Base-by-base conservation (phyloP, 2,113 vertebrate species). In the Grantiella picta region DNA sequence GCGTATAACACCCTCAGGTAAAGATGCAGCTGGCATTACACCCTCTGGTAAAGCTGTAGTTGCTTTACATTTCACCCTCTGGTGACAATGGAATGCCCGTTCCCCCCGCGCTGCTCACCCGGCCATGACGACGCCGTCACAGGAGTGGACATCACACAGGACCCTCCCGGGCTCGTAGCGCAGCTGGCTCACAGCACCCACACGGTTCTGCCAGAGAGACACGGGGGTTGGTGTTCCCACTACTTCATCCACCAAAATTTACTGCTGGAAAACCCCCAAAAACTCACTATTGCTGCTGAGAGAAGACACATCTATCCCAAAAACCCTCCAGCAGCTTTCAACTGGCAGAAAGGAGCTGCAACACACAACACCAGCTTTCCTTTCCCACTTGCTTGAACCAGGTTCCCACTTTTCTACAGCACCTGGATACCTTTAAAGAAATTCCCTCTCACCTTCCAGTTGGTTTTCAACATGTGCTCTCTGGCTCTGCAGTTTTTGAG, bases 381-480 rank as follows among this genome's bases (percentile, higher is more conserved):
- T 21, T 60, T 50, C 27, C 40, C 44, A 7, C 53, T 36, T 54
- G 31, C 69, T 36, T 10, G 3, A 54, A 69, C 1, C 22, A 23
- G 29, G 35, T 45, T 80, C 24, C 60, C 38, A n/a, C 36, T 68
- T 75, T 68, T 5, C n/a, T 31, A 6, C 59, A 33, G 56, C 88
- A 76, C 15, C 68, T 59, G 68, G 56, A n/a, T 36, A 10, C 28
- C 81, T 28, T 49, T 24, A 25, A 45, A 25, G 54, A 88, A 49
- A 31, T 20, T 25, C 40, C 45, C 59, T 45, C 92, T 78, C 95
- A 99, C 99, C 99, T 99, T 99, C 99, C 99, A 99, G 97, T 99
- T 99, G 95, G 98, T 97, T 91, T 98, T 98, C 75, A 99, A 90
- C 7, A 94, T 95, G 65, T 94, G 98, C 47, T 99, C 98, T 9